Evolutionary conservation across 1,140 invertebrate species (phyloP).

Genomic region (Sycobia sp.): DNA sequence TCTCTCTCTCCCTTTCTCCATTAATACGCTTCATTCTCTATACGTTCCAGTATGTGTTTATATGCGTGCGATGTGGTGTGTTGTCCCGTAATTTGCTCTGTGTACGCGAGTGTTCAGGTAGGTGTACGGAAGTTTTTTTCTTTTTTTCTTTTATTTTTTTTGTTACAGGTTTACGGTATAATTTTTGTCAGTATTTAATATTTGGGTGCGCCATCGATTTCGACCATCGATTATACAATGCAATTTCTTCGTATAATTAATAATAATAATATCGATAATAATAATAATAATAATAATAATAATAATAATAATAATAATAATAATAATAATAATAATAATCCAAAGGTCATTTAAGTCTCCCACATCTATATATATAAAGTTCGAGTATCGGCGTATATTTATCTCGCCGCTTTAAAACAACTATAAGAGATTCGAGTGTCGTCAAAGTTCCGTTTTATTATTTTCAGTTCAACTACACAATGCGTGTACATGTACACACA

Average conservation of each 20-base stretch:
- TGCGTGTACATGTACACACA: no score
- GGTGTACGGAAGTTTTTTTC: no score
- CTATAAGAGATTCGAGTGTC: neutral
- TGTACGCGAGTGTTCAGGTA: neutral
- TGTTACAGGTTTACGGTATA: neutral
- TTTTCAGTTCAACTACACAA: no score
- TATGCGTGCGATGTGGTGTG: neutral
- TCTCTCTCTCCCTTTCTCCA: neutral
- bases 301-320: no score
- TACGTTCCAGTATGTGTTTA: neutral
- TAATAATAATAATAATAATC: no score
- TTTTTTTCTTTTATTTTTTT: no score
- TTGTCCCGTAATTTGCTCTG: neutral
- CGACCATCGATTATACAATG: neutral
- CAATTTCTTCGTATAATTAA: neutral
- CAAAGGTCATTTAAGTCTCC: no score
- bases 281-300: no score
- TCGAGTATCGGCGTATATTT: neutral
- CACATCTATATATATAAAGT: no score
- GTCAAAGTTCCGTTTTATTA: constrained; percentile 11
- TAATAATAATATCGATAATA: constrained; percentile 8
- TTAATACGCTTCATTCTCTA: neutral
- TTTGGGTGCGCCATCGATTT: neutral
- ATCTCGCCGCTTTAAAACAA: neutral
- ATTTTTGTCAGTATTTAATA: neutral